Evolutionary conservation across 2,797 vertebrate genomes (phyloP), one percentile per base, ranked within the genome.

Genomic region (Acipenser ruthenus): DNA sequence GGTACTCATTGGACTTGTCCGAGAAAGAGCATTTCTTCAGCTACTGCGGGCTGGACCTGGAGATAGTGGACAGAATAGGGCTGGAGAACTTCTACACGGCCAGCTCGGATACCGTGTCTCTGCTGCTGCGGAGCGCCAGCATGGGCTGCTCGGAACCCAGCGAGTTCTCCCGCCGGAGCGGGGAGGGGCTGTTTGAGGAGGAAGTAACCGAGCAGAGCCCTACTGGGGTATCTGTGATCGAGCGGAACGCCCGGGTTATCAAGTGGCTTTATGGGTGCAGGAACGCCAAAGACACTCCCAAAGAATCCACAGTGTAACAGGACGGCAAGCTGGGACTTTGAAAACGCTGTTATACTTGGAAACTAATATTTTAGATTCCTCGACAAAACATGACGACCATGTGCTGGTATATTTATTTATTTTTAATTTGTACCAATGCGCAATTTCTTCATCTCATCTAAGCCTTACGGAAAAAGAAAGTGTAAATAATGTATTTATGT

Each of bases 241-340:
- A 99, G 78, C 91, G 96, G 73, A 99, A 99, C 0, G 96, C 96
- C 64, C 93, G 95, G 0, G 94, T 99, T 76, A 99, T 99, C 82
- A 97, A 98, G 77, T 99, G 96, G 96, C 86, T 99, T 68, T 99
- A 98, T 1, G 81, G 93, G 68, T 99, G 96, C 78, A 96, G 90
- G 82, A 92, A 91, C 47, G 91, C 88, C 68, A 87, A 79, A 59
- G 88, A 90, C 11, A 87, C 86, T 0, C 89, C 91, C 64, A 93
- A 89, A 81, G 87, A 98, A 70, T 97, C 96, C 8, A 95, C 87
- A 0, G 90, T 90, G 58, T 90, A 78, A 79, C 51, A 6, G 0
- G 49, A n/a, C 8, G 13, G 47, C 9, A 50, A 52, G 49, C 48
- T 9, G 18, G 12, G 55, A 55, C 9, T 55, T n/a, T 55, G 52